phyloP scores from a whole-genome alignment of 2,888 invertebrate species.

The Drosophila cognata region DNA sequence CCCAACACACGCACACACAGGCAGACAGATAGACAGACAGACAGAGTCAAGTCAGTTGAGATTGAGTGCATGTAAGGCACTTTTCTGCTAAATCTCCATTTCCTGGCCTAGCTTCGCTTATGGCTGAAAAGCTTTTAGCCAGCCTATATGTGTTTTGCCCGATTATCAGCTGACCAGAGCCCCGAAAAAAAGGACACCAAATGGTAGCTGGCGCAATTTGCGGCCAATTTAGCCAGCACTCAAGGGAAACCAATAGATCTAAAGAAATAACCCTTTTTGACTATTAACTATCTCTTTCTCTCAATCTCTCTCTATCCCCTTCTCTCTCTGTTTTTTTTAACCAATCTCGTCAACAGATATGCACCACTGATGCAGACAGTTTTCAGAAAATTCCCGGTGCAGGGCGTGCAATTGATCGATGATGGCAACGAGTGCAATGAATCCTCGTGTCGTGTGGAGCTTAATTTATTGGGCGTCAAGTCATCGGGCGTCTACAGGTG shows the following conservation, averaged over 20 bases:
- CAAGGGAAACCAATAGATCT: slow-evolving; percentile 32
- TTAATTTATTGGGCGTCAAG: slow-evolving; percentile 80
- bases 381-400: slow-evolving; percentile 80
- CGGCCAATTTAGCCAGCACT: slow-evolving; percentile 59
- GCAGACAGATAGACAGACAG: slow-evolving; percentile 9
- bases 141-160: slow-evolving; percentile 46
- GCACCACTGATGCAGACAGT: slow-evolving; percentile 82
- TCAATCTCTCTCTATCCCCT: neutral
- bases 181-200: slow-evolving; percentile 40
- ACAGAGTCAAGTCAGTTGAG: slow-evolving; percentile 47
- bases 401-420: slow-evolving; percentile 79
- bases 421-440: slow-evolving; percentile 82
- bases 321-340: neutral
- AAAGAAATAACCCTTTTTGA: slow-evolving; percentile 22
- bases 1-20: slow-evolving; percentile 13
- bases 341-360: slow-evolving; percentile 66
- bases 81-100: slow-evolving; percentile 72
- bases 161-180: slow-evolving; percentile 65
- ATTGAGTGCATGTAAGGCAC: slow-evolving; percentile 74
- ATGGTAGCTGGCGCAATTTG: slow-evolving; percentile 61
- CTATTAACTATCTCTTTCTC: neutral
- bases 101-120: slow-evolving; percentile 67
- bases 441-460: slow-evolving; percentile 81
- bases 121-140: slow-evolving; percentile 74
- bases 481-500: slow-evolving; percentile 87